Evolutionary conservation across 2,113 vertebrate species (phyloP), one percentile per base, ranked within the genome.

Genomic region (Ranitomeya imitator): DNA sequence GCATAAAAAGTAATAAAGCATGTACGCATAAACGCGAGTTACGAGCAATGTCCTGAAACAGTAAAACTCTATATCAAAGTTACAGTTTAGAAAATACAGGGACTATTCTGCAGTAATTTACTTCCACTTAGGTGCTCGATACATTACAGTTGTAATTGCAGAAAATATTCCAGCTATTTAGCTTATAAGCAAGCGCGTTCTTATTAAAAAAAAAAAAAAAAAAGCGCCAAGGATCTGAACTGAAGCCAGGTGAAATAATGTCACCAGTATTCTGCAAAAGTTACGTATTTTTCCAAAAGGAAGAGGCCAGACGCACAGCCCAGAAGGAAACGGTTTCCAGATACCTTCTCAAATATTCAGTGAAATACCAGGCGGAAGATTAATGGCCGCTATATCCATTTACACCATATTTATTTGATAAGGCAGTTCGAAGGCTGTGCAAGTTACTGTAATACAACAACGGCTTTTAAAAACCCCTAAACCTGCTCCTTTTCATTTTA

Each of bases 101-200:
- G 92, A 91, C 91, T 83, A n/a, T 80, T 61, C 85, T 78, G 92
- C 92, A 92, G 92, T 93, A 93, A 91, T 78, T 90, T 92, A 94
- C 91, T 93, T 94, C 90, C 89, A 89, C 90, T 94, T 93, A 94
- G 90, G 37, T 79, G 93, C 93, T 94, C 92, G 94, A 93, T 94
- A 85, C 92, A 93, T 93, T 93, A 92, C 92, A 94, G 93, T 92
- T 91, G 91, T 92, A 94, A 94, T 94, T 91, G 91, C 91, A 92
- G 91, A 93, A 93, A 91, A 93, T 91, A 90, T 86, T 93, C 93
- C 92, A 92, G 92, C 92, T 95, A 95, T 95, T 93, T 95, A 92
- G 91, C 90, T 91, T 92, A 4, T 45, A 95, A 94, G 92, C 94
- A 93, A 92, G 92, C 88, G 94, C 92, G 69, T 94, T 94, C 93